Percentiles rank a stretch among this genome's conserved stretches.
Conservation (phyloP, 2,888 invertebrate species). For the Notodromas monacha region DNA sequence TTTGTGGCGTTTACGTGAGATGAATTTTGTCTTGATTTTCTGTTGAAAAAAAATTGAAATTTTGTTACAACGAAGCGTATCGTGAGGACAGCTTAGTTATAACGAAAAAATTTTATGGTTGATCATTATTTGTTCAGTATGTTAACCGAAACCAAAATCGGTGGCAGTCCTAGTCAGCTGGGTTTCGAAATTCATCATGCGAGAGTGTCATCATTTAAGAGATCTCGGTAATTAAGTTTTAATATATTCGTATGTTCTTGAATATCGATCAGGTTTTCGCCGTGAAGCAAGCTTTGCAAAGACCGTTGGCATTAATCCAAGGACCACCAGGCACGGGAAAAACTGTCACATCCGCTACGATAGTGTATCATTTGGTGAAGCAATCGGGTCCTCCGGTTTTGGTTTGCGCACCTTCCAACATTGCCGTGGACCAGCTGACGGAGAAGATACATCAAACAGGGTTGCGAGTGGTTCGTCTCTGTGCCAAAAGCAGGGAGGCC, state of each 20-base stretch:
- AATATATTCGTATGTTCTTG: conserved; percentile 8
- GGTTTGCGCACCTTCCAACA: conserved; percentile 95
- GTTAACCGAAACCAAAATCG: too few relatives aligned
- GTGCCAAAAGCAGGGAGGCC: conserved; percentile 89
- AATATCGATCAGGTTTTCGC: conserved; percentile 83
- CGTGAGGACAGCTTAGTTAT: too few relatives aligned
- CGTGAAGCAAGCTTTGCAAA: conserved; percentile 82
- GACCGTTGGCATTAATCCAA: conserved; percentile 83
- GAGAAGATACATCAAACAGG: conserved; percentile 95
- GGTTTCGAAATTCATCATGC: too few relatives aligned
- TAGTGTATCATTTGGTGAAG: conserved; percentile 85
- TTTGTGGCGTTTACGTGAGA: too few relatives aligned
- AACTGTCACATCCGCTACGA: conserved; percentile 94
- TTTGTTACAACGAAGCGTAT: too few relatives aligned
- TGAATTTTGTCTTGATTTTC: too few relatives aligned
- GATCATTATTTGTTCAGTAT: too few relatives aligned
- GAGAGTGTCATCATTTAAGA: too few relatives aligned
- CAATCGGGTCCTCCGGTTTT: conserved; percentile 66
- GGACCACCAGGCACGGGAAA: conserved; percentile 81
- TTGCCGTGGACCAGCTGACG: conserved; percentile 92
- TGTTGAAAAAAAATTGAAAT: too few relatives aligned
- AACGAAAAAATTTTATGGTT: too few relatives aligned
- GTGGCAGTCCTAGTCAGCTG: too few relatives aligned
- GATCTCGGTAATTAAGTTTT: too few relatives aligned
- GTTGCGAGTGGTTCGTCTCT: conserved; percentile 61